Percentiles rank a stretch among this genome's conserved stretches.
These are phyloP conservation scores for Crocidura indochinensis DNA, from an alignment of 2,797 vertebrate species.

Conservation along the genomic window DNA sequence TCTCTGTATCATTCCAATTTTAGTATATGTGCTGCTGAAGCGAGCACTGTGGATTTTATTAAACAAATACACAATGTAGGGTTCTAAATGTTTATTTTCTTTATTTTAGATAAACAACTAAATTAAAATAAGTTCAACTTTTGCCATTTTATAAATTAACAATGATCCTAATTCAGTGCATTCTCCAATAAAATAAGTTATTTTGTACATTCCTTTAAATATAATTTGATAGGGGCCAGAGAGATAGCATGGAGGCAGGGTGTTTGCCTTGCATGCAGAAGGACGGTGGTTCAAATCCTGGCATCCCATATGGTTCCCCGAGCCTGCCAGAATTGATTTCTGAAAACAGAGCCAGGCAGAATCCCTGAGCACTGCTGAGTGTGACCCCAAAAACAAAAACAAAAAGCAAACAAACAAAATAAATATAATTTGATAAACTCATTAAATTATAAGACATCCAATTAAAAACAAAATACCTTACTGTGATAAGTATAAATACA, in stretches of 20 bases:
- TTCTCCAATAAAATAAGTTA: slow-evolving; percentile 8
- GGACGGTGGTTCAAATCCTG: no score
- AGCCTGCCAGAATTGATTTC: no score
- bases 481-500: neutral
- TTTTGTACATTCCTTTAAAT: slow-evolving; percentile 30
- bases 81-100: slow-evolving; percentile 37
- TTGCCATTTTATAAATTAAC: slow-evolving; percentile 16
- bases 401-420: no score
- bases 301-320: no score
- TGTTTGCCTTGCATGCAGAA: no score
- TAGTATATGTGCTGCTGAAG: no score
- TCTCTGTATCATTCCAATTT: no score
- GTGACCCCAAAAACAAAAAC: no score
- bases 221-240: neutral
- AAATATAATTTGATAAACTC: neutral
- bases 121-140: slow-evolving; percentile 26
- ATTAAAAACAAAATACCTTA: slow-evolving; percentile 20
- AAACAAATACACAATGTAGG: neutral
- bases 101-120: slow-evolving; percentile 28
- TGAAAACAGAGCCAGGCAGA: no score
- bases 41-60: neutral
- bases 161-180: neutral
- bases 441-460: neutral
- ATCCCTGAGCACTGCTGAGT: no score
- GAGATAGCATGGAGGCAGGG: no score